Conservation (phyloP, 2,888 invertebrate species). For the Synanthedon tipuliformis region DNA sequence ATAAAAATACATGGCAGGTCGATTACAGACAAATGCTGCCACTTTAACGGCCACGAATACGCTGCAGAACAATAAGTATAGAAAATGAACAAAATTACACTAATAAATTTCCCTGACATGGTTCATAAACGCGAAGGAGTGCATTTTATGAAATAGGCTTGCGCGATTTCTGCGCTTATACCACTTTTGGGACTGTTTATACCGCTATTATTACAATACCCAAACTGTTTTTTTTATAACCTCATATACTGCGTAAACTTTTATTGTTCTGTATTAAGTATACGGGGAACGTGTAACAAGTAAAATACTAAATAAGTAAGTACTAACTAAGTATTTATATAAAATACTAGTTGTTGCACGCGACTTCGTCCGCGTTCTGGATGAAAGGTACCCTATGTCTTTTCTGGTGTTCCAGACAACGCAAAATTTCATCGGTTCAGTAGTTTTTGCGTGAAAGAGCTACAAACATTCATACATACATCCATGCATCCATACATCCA, state of each 20-base stretch:
- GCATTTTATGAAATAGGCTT: slow-evolving; percentile 22
- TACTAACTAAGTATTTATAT: too few relatives aligned
- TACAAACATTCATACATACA: too few relatives aligned
- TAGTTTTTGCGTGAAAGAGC: too few relatives aligned
- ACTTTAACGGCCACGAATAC: not conserved
- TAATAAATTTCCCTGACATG: slow-evolving; percentile 35
- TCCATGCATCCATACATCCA: too few relatives aligned
- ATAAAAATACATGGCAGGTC: too few relatives aligned
- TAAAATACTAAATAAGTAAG: too few relatives aligned
- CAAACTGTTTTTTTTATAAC: not conserved
- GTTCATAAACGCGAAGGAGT: slow-evolving; percentile 28
- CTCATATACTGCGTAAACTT: slow-evolving; percentile 15
- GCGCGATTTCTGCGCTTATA: slow-evolving; percentile 9
- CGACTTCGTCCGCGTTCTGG: too few relatives aligned
- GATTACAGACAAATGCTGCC: too few relatives aligned
- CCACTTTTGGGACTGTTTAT: not conserved
- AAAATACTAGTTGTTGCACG: too few relatives aligned
- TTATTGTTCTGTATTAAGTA: slow-evolving; percentile 25
- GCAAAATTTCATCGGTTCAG: too few relatives aligned
- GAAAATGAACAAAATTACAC: slow-evolving; percentile 31
- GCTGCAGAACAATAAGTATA: slow-evolving; percentile 23
- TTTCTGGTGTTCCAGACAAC: too few relatives aligned
- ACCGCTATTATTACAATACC: not conserved
- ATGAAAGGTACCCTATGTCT: too few relatives aligned
- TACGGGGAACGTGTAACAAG: not conserved